Evolutionary conservation across 2,797 vertebrate species (phyloP), one percentile per base, ranked within the genome.

Genomic region (Poliocrania exsul): DNA sequence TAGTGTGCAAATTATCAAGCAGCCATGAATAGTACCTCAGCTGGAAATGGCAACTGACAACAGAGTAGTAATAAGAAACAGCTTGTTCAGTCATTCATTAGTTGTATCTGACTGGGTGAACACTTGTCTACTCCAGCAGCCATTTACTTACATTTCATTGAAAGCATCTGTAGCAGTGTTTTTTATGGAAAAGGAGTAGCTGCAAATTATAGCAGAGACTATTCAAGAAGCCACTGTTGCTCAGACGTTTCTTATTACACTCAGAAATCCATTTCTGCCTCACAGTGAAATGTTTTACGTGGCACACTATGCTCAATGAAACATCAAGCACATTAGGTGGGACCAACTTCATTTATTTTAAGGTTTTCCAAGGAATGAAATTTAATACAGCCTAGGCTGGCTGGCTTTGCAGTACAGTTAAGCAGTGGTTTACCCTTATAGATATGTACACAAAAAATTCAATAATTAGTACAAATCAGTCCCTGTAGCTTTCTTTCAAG

Each of bases 1-100:
- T 29, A 54, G 54, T 4, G 35, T n/a, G 46, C 42, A 85, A 73
- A 62, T 95, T 37, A 66, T 28, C 25, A 47, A 62, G 71, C 1
- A 5, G n/a, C 54, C 12, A 28, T 8, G 23, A 88, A 38, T 9
- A 38, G 16, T 9, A 42, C 60, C 86, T 78, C 88, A 84, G 91
- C 88, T 88, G 62, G 70, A 88, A 78, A 84, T 37, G 24, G 25
- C 54, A 95, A 86, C 62, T 62, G 78, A 72, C 81, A 92, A 23
- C 33, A 51, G 11, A 58, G 31, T 13, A 90, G 64, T 40, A 66
- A 65, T 72, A 90, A 79, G 40, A 79, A 90, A 57, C 73, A 94
- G 66, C 62, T 79, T 92, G 92, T 75, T 90, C 51, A 77, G 54
- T 65, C 70, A 88, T 88, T 47, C 70, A 58, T 90, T 90, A 66